phyloP scores from a whole-genome alignment of 2,797 vertebrate genomes.

The Melanotaenia nigrans region DNA sequence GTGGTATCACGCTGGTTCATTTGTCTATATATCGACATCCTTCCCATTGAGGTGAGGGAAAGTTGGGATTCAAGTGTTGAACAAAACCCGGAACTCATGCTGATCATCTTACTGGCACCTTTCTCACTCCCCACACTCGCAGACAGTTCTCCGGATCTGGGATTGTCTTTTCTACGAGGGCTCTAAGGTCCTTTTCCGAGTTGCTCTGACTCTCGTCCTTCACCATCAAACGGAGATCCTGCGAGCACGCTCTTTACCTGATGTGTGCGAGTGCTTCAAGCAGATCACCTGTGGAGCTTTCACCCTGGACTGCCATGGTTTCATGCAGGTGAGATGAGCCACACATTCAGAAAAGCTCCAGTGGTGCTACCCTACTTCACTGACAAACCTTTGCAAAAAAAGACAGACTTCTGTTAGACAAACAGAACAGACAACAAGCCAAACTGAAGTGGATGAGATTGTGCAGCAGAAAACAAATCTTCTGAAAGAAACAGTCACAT shows the following conservation, averaged over 20 bases:
- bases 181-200: constrained; percentile 95
- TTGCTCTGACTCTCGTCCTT: constrained; percentile 91
- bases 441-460: no score
- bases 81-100: background rate
- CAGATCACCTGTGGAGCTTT: constrained; percentile 88
- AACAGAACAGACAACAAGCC: no score
- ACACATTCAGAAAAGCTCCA: background rate
- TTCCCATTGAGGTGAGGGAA: constrained; percentile 91
- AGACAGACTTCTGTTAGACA: background rate
- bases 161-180: constrained; percentile 97
- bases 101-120: background rate
- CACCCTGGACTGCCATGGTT: constrained; percentile 91
- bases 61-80: background rate
- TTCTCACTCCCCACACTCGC: constrained; percentile 30
- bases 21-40: constrained; percentile 94
- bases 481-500: background rate
- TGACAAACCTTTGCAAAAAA: background rate
- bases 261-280: constrained; percentile 92
- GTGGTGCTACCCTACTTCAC: no score
- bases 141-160: constrained; percentile 97
- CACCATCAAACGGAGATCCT: constrained; percentile 90
- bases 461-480: background rate
- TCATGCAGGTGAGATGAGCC: constrained; percentile 89
- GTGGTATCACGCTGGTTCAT: constrained; percentile 97
- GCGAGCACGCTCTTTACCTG: constrained; percentile 86